Evolutionary conservation across 2,888 invertebrate genomes (phyloP).

Genomic region (Drosophila peninsularis): DNA sequence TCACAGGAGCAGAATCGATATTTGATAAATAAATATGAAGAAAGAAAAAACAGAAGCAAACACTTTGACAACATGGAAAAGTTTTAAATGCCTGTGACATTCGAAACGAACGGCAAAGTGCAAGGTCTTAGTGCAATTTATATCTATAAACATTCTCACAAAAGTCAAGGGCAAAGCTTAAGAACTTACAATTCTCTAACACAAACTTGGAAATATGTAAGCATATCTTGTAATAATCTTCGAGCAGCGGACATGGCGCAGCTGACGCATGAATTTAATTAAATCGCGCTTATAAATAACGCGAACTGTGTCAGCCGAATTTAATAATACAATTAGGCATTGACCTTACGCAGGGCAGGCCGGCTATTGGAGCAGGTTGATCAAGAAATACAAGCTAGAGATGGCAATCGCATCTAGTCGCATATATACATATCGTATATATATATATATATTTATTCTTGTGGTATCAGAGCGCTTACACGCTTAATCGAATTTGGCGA

Average conservation of each 20-base stretch:
- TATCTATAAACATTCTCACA: conserved; percentile 12
- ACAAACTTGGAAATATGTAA: not conserved
- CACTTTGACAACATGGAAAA: conserved; percentile 30
- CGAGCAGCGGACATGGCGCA: not conserved
- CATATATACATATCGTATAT: not conserved
- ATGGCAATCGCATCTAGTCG: conserved; percentile 12
- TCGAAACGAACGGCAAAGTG: conserved; percentile 40
- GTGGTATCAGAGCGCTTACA: conserved; percentile 65
- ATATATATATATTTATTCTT: conserved; percentile 16
- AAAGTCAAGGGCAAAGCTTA: conserved; percentile 27
- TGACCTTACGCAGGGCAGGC: conserved; percentile 33
- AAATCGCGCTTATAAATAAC: conserved; percentile 68
- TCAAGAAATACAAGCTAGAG: conserved; percentile 25
- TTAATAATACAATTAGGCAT: conserved; percentile 69
- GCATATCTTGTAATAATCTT: not conserved
- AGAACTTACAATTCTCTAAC: conserved; percentile 10
- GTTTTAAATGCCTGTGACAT: conserved; percentile 53
- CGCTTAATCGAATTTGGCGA: conserved; percentile 75
- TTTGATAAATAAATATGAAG: conserved; percentile 10
- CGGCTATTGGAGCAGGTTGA: conserved; percentile 10
- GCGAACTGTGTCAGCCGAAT: conserved; percentile 45
- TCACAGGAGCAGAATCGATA: conserved; percentile 42
- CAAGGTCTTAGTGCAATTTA: conserved; percentile 35
- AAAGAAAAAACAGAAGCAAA: conserved; percentile 14
- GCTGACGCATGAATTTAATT: conserved; percentile 59